Evolutionary conservation across 1,140 invertebrate species (phyloP).

Genomic region (Aplysia californica): DNA sequence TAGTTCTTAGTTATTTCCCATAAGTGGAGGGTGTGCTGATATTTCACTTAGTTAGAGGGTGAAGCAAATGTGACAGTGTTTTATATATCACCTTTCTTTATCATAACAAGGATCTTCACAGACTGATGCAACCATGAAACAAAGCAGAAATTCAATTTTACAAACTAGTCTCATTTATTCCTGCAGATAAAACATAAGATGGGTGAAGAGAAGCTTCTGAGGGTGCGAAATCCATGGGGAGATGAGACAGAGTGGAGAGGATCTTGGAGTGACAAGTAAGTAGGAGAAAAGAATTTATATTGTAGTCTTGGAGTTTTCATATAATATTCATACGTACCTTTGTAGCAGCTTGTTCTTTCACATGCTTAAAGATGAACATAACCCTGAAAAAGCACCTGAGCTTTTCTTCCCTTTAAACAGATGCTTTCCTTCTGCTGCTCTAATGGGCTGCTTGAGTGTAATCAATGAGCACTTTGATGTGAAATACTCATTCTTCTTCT

Average conservation of each 20-base stretch:
- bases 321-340: neutral
- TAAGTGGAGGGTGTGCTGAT: too few relatives aligned
- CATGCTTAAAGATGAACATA: too few relatives aligned
- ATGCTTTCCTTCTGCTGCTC: too few relatives aligned
- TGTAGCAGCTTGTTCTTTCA: too few relatives aligned
- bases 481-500: too few relatives aligned
- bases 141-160: neutral
- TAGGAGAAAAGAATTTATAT: neutral
- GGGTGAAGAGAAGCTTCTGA: constrained; percentile 65
- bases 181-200: constrained; percentile 53
- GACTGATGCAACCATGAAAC: neutral
- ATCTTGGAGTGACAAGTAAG: constrained; percentile 71
- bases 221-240: constrained; percentile 73
- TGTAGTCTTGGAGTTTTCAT: neutral
- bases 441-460: too few relatives aligned
- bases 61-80: neutral
- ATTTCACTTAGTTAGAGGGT: too few relatives aligned
- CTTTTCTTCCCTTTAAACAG: too few relatives aligned
- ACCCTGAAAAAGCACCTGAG: too few relatives aligned
- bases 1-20: too few relatives aligned
- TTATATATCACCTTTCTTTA: neutral
- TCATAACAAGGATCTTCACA: neutral
- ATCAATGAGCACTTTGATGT: too few relatives aligned
- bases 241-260: constrained; percentile 73
- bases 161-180: too few relatives aligned